Conservation (phyloP, 2,113 vertebrate genomes). For the Saccopteryx bilineata region DNA sequence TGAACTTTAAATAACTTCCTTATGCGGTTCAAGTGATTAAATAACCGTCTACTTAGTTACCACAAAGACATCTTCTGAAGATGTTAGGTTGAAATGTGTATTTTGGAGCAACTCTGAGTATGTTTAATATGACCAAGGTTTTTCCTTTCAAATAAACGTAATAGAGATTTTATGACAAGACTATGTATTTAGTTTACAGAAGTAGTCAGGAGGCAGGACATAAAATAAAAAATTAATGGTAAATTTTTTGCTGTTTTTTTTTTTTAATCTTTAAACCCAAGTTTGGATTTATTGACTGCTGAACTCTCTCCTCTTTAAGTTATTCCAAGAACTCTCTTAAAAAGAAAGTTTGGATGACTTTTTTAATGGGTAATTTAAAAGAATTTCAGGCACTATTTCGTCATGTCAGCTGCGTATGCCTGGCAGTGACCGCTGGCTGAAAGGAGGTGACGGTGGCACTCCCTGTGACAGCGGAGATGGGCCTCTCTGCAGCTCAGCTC, state of each 20-base stretch:
- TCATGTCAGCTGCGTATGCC: not conserved
- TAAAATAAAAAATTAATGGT: not conserved
- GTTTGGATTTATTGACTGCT: conserved; percentile 24
- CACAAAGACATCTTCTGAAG: not conserved
- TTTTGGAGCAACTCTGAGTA: conserved; percentile 42
- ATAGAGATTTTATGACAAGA: not conserved
- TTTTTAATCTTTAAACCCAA: conserved; percentile 2
- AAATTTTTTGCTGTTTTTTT: not conserved
- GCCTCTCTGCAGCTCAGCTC: not conserved
- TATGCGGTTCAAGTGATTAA: not conserved
- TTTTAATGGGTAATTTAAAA: not conserved
- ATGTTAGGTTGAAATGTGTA: not conserved
- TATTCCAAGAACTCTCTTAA: conserved; percentile 21
- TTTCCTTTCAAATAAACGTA: conserved; percentile 18
- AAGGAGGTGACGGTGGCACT: not conserved
- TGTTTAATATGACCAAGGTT: not conserved
- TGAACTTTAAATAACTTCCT: not conserved
- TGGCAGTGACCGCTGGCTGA: not conserved
- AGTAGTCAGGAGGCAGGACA: not conserved
- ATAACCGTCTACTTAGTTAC: not conserved
- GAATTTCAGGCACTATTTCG: not conserved
- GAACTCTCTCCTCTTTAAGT: not conserved
- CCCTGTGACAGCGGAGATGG: not conserved
- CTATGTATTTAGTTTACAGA: conserved; percentile 45
- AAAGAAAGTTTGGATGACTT: conserved; percentile 23